These are phyloP conservation scores for Lophura nycthemera DNA, from an alignment of 2,113 vertebrate species.

Conservation along the genomic window DNA sequence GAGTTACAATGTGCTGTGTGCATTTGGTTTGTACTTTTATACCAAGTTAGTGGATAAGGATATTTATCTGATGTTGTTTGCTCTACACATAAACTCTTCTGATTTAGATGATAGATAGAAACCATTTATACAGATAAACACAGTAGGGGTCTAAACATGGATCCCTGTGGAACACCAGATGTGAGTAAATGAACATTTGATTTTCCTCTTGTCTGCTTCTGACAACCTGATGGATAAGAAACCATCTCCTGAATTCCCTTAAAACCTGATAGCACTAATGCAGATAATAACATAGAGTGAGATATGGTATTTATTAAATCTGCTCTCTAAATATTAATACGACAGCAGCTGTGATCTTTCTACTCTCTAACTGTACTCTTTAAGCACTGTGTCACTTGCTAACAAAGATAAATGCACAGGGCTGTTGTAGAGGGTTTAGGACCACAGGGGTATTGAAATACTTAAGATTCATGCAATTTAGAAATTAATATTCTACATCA, in stretches of 20 bases:
- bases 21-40: slow-evolving; percentile 23
- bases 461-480: slow-evolving; percentile 63
- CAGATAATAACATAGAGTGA: slow-evolving; percentile 73
- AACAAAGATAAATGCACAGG: slow-evolving; percentile 76
- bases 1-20: slow-evolving; percentile 21
- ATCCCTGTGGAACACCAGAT: slow-evolving; percentile 79
- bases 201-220: slow-evolving; percentile 78
- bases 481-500: slow-evolving; percentile 72
- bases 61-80: slow-evolving; percentile 61
- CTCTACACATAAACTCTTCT: slow-evolving; percentile 73
- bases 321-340: slow-evolving; percentile 81
- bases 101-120: slow-evolving; percentile 84
- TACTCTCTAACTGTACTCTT: slow-evolving; percentile 70
- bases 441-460: slow-evolving; percentile 53
- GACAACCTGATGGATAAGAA: slow-evolving; percentile 84
- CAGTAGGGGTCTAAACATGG: slow-evolving; percentile 77
- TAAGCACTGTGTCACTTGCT: slow-evolving; percentile 70
- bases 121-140: slow-evolving; percentile 84
- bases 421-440: slow-evolving; percentile 43
- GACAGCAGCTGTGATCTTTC: slow-evolving; percentile 75
- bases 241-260: slow-evolving; percentile 79
- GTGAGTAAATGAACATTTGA: slow-evolving; percentile 81
- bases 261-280: slow-evolving; percentile 73
- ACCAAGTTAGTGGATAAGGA: slow-evolving; percentile 12
- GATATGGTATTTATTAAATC: slow-evolving; percentile 79